Conservation (phyloP, 2,113 vertebrate genomes). For the Pardalotus punctatus region DNA sequence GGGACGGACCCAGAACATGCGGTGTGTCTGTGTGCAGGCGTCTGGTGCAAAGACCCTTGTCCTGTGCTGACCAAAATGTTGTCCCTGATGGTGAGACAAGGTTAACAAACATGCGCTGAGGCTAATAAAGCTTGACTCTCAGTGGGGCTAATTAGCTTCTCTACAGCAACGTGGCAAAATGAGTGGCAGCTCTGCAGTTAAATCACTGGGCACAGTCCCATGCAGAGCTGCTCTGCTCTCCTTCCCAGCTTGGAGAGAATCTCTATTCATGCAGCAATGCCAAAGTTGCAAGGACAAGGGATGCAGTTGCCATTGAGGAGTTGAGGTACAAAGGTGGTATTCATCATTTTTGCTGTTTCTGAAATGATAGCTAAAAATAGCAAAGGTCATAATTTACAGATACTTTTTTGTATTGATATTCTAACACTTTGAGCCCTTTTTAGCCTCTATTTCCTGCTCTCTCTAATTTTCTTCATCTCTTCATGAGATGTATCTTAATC, state of each 20-base stretch:
- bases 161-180: background rate
- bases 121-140: constrained; percentile 50
- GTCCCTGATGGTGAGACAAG: background rate
- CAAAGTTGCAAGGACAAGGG: background rate
- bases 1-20: background rate
- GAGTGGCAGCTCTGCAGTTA: constrained; percentile 22
- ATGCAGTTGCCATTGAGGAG: background rate
- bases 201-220: background rate
- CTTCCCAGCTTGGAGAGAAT: background rate
- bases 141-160: constrained; percentile 40
- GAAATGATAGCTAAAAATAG: background rate
- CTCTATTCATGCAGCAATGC: background rate
- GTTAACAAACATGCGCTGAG: constrained; percentile 17
- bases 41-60: background rate
- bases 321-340: background rate
- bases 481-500: background rate
- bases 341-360: background rate
- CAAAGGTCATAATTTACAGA: background rate
- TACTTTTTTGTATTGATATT: background rate
- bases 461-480: background rate
- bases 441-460: background rate
- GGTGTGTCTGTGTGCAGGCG: rapidly evolving
- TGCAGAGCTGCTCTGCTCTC: background rate
- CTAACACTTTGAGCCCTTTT: background rate
- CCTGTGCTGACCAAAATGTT: background rate